Conservation (phyloP, 2,888 invertebrate genomes). For the Drosophila heteroneura region DNA sequence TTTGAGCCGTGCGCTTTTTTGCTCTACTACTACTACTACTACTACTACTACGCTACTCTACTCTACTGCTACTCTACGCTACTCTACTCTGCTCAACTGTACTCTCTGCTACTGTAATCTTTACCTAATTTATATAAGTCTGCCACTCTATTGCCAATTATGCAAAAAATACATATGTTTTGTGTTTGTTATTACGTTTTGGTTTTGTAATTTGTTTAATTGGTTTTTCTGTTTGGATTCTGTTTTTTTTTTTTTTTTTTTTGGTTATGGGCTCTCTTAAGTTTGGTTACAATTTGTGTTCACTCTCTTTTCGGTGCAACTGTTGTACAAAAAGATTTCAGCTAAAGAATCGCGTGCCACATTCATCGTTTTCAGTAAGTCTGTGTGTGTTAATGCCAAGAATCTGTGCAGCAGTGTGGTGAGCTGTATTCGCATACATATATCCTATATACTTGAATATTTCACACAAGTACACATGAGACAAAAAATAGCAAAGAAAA, state of each 20-base stretch:
- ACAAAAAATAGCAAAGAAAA: constrained; percentile 22
- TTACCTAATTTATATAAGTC: constrained; percentile 26
- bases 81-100: constrained; percentile 32
- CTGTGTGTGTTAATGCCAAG: constrained; percentile 38
- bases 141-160: constrained; percentile 51
- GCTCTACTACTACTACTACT: constrained; percentile 30
- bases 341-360: constrained; percentile 51
- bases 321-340: constrained; percentile 74
- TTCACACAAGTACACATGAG: constrained; percentile 29
- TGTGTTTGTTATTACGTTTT: constrained; percentile 35
- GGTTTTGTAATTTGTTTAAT: constrained; percentile 6
- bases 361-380: constrained; percentile 50
- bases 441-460: constrained; percentile 8
- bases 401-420: constrained; percentile 13
- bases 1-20: constrained; percentile 66
- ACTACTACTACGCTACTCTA: constrained; percentile 28
- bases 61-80: constrained; percentile 33
- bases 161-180: constrained; percentile 24
- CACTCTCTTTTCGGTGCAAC: constrained; percentile 25
- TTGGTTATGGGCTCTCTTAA: constrained; percentile 49
- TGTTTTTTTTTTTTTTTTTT: constrained; percentile 21
- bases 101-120: constrained; percentile 15
- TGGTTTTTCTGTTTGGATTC: constrained; percentile 6
- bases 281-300: constrained; percentile 24
- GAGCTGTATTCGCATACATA: constrained; percentile 33